phyloP scores from a whole-genome alignment of 2,888 invertebrate genomes.

The Stenurella melanura region DNA sequence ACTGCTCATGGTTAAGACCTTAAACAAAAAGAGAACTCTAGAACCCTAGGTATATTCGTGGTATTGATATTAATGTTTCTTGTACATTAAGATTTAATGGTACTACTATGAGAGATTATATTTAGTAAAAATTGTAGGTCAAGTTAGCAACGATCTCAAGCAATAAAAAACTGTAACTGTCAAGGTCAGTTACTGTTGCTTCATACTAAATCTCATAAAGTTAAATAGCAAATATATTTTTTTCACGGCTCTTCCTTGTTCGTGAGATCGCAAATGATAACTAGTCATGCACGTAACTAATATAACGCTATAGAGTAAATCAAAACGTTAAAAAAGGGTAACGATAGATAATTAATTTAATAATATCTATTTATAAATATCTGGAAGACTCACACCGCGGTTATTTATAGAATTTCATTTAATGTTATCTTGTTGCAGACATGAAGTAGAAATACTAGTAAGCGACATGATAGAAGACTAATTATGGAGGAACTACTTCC shows the following conservation, averaged over 20 bases:
- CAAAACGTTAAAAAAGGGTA: too few relatives aligned
- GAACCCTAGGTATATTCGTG: background rate
- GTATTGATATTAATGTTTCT: background rate
- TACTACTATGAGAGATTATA: background rate
- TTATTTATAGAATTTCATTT: too few relatives aligned
- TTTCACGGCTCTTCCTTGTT: slow-evolving; percentile 5
- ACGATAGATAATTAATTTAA: too few relatives aligned
- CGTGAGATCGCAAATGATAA: slow-evolving; percentile 15
- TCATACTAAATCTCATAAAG: slow-evolving; percentile 13
- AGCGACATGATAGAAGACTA: too few relatives aligned
- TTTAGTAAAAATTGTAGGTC: slow-evolving; percentile 23
- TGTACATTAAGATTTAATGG: background rate
- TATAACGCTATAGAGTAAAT: background rate
- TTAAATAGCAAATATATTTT: slow-evolving; percentile 8
- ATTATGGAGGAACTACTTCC: too few relatives aligned
- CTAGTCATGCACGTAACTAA: slow-evolving; percentile 13
- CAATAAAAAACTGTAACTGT: slow-evolving; percentile 33
- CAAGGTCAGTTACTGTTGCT: slow-evolving; percentile 30
- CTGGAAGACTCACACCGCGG: too few relatives aligned
- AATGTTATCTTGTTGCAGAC: too few relatives aligned
- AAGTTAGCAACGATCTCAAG: slow-evolving; percentile 11
- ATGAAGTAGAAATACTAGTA: too few relatives aligned
- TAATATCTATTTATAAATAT: too few relatives aligned
- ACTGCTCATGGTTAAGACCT: too few relatives aligned
- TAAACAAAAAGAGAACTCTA: too few relatives aligned